A percentile compares a stretch with the other conserved stretches of the same genome.
Conservation (phyloP, 2,888 invertebrate species). For the Malthinus seriepunctatus region DNA sequence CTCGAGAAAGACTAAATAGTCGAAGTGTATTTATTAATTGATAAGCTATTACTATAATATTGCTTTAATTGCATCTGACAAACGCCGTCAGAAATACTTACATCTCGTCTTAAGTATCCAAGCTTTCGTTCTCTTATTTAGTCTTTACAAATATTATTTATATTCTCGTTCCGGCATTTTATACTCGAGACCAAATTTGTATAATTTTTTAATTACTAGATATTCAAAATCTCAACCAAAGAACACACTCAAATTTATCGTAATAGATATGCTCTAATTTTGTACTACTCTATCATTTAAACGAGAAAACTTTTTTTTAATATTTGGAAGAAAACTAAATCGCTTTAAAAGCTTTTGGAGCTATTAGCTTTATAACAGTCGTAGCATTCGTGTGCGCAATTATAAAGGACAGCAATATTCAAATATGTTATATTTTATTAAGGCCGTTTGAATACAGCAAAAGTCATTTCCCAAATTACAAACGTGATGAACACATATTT, state of each 20-base stretch:
- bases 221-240: conserved; percentile 1
- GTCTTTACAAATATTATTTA: too few relatives aligned
- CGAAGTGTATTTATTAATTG: too few relatives aligned
- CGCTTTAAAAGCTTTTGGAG: neutral
- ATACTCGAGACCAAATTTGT: neutral
- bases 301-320: conserved; percentile 8
- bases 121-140: too few relatives aligned
- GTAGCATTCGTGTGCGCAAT: conserved; percentile 3
- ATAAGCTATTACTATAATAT: neutral
- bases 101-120: neutral
- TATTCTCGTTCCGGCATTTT: too few relatives aligned
- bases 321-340: neutral
- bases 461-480: too few relatives aligned
- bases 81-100: conserved; percentile 2
- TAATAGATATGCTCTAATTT: conserved; percentile 17
- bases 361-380: neutral
- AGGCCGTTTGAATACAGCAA: too few relatives aligned
- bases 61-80: conserved; percentile 1
- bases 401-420: neutral
- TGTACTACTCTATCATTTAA: conserved; percentile 14
- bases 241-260: conserved; percentile 4
- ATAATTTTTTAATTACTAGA: conserved; percentile 1
- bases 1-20: too few relatives aligned
- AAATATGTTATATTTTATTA: neutral
- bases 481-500: too few relatives aligned